These are phyloP conservation scores for Anarhynchus alexandrinus DNA, from an alignment of 2,113 vertebrate species.

Conservation along the genomic window DNA sequence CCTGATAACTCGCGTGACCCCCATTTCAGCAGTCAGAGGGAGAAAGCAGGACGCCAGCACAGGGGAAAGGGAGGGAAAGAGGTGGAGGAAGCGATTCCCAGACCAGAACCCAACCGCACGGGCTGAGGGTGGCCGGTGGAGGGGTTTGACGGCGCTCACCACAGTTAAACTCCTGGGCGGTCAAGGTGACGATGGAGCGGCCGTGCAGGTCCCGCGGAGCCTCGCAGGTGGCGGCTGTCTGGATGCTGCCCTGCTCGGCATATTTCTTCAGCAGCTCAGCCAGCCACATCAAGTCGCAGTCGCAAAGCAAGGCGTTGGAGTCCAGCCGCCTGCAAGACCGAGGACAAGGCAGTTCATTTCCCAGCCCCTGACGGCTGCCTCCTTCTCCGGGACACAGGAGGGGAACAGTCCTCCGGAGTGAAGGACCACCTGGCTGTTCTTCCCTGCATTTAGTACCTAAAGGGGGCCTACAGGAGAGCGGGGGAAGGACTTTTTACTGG, in stretches of 20 bases:
- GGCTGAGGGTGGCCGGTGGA: rapidly evolving
- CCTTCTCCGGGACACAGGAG: neutral
- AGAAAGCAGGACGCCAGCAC: neutral
- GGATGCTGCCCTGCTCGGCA: slow-evolving; percentile 81
- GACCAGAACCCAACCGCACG: rapidly evolving
- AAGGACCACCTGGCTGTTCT: neutral
- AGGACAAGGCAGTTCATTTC: neutral
- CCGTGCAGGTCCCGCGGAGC: slow-evolving; percentile 82
- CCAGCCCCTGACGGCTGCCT: neutral
- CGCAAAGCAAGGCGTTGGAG: slow-evolving; percentile 85
- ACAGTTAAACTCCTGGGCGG: slow-evolving; percentile 82
- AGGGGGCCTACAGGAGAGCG: no score
- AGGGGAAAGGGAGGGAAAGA: neutral
- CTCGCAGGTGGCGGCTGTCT: slow-evolving; percentile 87
- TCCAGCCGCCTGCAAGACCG: slow-evolving; percentile 80
- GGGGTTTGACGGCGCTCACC: slow-evolving; percentile 57
- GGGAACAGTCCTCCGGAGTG: rapidly evolving
- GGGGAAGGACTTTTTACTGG: no score
- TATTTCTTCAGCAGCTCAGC: slow-evolving; percentile 84
- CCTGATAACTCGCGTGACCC: neutral
- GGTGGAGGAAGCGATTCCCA: neutral
- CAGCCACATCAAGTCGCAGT: slow-evolving; percentile 90
- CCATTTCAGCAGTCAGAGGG: neutral
- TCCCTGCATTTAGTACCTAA: neutral
- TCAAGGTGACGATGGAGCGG: slow-evolving; percentile 82